Conservation (phyloP, 2,888 invertebrate species). For the Reticulitermes lucifugus region DNA sequence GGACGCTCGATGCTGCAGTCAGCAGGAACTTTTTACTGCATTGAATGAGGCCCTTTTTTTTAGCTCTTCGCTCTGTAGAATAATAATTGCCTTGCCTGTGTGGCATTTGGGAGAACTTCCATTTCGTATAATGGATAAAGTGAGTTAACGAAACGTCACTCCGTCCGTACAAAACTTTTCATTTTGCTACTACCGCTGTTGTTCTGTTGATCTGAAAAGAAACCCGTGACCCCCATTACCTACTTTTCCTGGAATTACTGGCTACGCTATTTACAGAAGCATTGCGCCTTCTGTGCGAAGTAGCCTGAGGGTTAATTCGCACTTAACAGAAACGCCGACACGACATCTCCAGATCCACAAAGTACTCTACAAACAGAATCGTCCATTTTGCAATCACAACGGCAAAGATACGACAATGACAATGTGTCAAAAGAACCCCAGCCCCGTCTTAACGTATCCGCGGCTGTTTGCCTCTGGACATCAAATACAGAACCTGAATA, state of each 20-base stretch:
- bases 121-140: background rate
- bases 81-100: background rate
- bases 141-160: constrained; percentile 1
- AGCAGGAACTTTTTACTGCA: background rate
- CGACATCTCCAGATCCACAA: too few species aligned
- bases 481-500: too few species aligned
- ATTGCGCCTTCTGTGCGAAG: too few species aligned
- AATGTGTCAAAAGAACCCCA: too few species aligned
- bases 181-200: background rate
- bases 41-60: background rate
- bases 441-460: too few species aligned
- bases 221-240: background rate
- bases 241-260: background rate
- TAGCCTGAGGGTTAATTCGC: too few species aligned
- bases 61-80: background rate
- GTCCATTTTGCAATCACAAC: too few species aligned
- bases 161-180: background rate
- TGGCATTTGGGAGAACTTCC: constrained; percentile 4
- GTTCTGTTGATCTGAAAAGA: background rate
- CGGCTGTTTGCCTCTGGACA: too few species aligned
- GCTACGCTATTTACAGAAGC: background rate
- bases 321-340: too few species aligned
- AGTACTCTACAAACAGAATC: too few species aligned
- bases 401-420: too few species aligned
- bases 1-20: background rate